Conservation (phyloP, 2,888 invertebrate species). For the Neocrepidodera transversa region DNA sequence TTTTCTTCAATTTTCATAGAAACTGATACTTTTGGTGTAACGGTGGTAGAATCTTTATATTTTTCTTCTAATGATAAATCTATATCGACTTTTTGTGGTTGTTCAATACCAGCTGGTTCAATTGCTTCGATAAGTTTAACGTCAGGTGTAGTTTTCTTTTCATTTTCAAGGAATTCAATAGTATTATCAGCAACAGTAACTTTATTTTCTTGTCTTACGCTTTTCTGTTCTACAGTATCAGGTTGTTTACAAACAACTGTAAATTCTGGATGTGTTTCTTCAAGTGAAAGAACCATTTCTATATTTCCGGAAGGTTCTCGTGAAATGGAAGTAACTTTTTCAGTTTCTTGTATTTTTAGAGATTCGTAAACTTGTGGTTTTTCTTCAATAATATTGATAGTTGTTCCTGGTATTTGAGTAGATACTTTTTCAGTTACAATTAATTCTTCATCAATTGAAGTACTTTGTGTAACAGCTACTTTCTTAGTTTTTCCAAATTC, state of each 20-base stretch:
- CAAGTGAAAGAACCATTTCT: constrained; percentile 51
- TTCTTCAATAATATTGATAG: not conserved
- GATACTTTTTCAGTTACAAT: not conserved
- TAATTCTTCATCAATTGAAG: constrained; percentile 27
- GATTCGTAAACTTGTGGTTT: constrained; percentile 13
- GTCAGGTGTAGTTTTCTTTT: constrained; percentile 24
- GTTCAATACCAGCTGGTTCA: constrained; percentile 3
- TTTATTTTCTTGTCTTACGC: constrained; percentile 1
- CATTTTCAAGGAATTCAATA: constrained; percentile 39
- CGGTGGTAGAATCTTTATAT: constrained; percentile 55
- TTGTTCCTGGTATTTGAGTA: not conserved
- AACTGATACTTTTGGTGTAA: constrained; percentile 54
- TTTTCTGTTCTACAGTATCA: not conserved
- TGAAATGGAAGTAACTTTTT: constrained; percentile 35
- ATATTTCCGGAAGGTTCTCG: constrained; percentile 54
- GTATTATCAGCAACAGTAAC: constrained; percentile 6
- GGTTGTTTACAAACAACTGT: constrained; percentile 1
- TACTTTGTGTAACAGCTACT: constrained; percentile 33
- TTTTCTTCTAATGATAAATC: constrained; percentile 58
- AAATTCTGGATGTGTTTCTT: constrained; percentile 34
- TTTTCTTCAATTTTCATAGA: constrained; percentile 52
- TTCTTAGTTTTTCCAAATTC: constrained; percentile 35
- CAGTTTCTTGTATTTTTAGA: constrained; percentile 30
- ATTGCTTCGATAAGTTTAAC: not conserved
- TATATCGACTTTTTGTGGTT: constrained; percentile 53